Conservation (phyloP, 2,888 invertebrate species). For the Bombylius major region DNA sequence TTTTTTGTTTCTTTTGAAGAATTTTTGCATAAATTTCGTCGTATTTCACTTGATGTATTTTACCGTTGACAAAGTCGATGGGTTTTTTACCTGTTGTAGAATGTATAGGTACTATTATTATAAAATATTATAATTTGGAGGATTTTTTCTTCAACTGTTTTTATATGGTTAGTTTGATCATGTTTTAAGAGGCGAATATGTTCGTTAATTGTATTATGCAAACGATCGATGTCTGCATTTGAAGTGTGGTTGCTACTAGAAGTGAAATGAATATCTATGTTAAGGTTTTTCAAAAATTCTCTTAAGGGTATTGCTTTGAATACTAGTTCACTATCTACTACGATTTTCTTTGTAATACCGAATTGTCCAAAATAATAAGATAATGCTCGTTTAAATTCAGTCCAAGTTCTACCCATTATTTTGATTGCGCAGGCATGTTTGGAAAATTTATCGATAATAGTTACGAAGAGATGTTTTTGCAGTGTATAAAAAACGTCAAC, state of each 20-base stretch:
- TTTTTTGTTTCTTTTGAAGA: not conserved
- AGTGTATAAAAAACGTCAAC: conserved; percentile 16
- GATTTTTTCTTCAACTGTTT: not conserved
- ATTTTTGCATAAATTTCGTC: not conserved
- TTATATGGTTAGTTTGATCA: not conserved
- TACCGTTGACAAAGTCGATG: conserved; percentile 1
- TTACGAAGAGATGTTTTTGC: conserved; percentile 14
- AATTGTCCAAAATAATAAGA: conserved; percentile 10
- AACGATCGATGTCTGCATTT: not conserved
- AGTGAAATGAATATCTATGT: not conserved
- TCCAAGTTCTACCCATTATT: conserved; percentile 8
- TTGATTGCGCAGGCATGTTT: conserved; percentile 16
- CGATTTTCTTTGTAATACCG: conserved; percentile 10
- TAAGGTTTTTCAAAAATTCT: not conserved
- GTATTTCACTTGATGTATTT: not conserved
- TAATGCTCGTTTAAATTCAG: conserved; percentile 10
- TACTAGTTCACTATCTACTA: conserved; percentile 14
- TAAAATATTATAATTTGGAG: not conserved
- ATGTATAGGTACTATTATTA: conserved; percentile 1
- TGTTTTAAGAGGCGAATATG: not conserved
- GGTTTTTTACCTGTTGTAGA: conserved; percentile 4
- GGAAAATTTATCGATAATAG: conserved; percentile 18
- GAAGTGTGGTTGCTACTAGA: not conserved
- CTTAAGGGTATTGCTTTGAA: conserved; percentile 12
- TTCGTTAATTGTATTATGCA: conserved; percentile 1